Evolutionary conservation across 2,113 vertebrate species (phyloP).

Genomic region (Rhea americana): DNA sequence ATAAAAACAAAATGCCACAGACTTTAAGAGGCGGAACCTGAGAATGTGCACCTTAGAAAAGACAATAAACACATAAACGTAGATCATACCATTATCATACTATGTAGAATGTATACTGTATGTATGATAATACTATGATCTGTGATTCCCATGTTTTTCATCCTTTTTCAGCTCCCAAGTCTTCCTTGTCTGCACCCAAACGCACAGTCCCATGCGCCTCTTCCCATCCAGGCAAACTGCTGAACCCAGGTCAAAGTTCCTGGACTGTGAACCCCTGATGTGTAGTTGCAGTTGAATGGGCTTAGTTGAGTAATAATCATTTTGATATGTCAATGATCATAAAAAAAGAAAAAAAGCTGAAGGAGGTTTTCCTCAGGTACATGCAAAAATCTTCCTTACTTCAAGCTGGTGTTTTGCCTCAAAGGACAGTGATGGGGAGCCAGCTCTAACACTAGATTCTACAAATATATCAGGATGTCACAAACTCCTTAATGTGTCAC

Average conservation of each 20-base stretch:
- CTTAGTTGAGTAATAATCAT: neutral
- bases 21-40: neutral
- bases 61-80: no score
- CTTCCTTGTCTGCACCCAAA: neutral
- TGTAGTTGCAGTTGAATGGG: neutral
- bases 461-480: constrained; percentile 9
- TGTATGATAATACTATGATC: neutral
- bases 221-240: neutral
- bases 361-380: neutral
- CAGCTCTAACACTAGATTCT: constrained; percentile 20
- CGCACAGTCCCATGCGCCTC: fast-evolving
- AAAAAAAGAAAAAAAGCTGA: neutral
- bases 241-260: neutral
- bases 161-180: neutral
- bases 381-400: neutral
- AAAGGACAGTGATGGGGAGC: neutral
- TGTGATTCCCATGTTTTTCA: neutral
- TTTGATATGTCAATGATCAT: neutral
- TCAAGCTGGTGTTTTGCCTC: neutral
- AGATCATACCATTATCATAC: no score
- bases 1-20: neutral
- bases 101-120: no score
- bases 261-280: neutral
- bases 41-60: neutral
- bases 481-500: constrained; percentile 17